A percentile compares a stretch with the other conserved stretches of the same genome.
phyloP scores from a whole-genome alignment of 2,113 vertebrate species.

The Brachirus orientalis region DNA sequence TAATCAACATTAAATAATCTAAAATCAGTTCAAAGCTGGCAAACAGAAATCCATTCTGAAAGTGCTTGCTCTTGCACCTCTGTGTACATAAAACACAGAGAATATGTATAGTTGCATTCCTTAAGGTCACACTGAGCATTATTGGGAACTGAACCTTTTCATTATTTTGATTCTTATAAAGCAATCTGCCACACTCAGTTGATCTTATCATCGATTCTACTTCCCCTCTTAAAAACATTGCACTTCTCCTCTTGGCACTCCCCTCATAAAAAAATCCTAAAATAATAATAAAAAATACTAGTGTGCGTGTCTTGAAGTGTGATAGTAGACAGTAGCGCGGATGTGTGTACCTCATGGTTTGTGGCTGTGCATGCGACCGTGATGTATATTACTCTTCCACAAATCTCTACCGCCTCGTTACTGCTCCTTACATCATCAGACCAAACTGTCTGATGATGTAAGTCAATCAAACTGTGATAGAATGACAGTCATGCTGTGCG shows the following conservation, averaged over 20 bases:
- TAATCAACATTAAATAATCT: too few species aligned
- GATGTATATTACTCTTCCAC: slow-evolving; percentile 42
- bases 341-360: slow-evolving; percentile 25
- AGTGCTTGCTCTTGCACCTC: background rate
- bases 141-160: slow-evolving; percentile 36
- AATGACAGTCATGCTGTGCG: slow-evolving; percentile 26
- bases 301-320: slow-evolving; percentile 23
- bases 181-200: slow-evolving; percentile 36
- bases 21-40: too few species aligned
- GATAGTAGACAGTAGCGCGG: slow-evolving; percentile 42
- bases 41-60: background rate
- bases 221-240: slow-evolving; percentile 16
- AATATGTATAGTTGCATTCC: background rate
- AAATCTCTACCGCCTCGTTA: slow-evolving; percentile 47
- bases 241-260: background rate
- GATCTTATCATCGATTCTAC: slow-evolving; percentile 23
- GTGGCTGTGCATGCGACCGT: slow-evolving; percentile 23
- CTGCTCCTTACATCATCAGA: slow-evolving; percentile 63
- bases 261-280: slow-evolving; percentile 7
- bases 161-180: slow-evolving; percentile 41
- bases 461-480: slow-evolving; percentile 47
- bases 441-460: too few species aligned
- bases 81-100: background rate
- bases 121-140: slow-evolving; percentile 19
- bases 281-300: slow-evolving; percentile 19